phyloP scores from a whole-genome alignment of 2,113 vertebrate genomes.

The Isurus oxyrinchus region DNA sequence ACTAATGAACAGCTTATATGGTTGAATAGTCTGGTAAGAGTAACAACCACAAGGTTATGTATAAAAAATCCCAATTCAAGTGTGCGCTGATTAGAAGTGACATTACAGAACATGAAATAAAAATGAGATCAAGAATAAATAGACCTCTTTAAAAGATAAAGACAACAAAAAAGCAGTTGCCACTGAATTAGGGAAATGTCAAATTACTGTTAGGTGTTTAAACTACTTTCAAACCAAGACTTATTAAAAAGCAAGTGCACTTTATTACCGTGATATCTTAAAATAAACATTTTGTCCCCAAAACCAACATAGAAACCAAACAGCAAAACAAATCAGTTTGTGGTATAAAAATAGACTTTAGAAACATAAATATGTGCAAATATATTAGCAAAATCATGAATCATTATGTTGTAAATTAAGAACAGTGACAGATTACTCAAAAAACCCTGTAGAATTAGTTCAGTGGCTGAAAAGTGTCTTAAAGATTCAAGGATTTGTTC shows the following conservation, averaged over 20 bases:
- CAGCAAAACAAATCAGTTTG: neutral
- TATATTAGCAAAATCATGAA: neutral
- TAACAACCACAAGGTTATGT: neutral
- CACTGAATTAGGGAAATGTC: neutral
- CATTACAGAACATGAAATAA: neutral
- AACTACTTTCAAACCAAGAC: neutral
- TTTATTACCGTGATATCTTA: constrained; percentile 16
- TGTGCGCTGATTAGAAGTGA: neutral
- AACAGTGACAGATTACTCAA: neutral
- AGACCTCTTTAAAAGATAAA: neutral
- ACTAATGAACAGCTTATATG: neutral
- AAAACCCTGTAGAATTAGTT: neutral
- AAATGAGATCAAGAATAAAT: neutral
- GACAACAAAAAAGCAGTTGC: neutral
- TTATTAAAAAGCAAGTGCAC: neutral
- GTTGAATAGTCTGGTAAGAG: neutral
- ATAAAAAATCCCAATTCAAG: neutral
- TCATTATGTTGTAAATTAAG: neutral
- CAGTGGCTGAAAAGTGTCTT: neutral
- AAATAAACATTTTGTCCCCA: neutral
- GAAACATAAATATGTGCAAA: constrained; percentile 13
- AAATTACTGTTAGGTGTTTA: neutral
- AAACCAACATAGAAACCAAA: constrained; percentile 20
- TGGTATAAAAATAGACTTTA: constrained; percentile 16
- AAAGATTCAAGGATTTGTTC: neutral